Conservation (phyloP, 2,113 vertebrate genomes). For the Emydura subglobosa region DNA sequence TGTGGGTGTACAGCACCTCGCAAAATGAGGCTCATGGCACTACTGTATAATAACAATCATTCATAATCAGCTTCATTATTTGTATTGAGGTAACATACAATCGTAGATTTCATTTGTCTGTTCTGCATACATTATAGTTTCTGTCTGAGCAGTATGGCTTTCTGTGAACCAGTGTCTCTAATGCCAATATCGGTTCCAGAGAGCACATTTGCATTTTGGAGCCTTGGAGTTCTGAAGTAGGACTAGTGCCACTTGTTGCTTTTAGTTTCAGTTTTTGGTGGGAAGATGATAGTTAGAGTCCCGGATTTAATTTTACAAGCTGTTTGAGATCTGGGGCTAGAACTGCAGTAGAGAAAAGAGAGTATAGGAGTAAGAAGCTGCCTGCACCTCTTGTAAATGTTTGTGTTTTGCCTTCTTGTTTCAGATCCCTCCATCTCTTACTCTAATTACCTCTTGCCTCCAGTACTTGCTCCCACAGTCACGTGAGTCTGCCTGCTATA, state of each 20-base stretch:
- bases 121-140: background rate
- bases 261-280: background rate
- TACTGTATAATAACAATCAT: background rate
- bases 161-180: background rate
- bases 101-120: background rate
- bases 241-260: background rate
- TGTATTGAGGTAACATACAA: background rate
- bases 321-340: background rate
- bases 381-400: background rate
- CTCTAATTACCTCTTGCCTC: background rate
- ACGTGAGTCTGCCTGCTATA: background rate
- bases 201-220: background rate
- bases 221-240: background rate
- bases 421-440: rapidly evolving
- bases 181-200: background rate
- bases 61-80: background rate
- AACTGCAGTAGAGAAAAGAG: background rate
- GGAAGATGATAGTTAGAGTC: background rate
- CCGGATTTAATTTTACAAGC: background rate
- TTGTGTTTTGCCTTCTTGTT: background rate
- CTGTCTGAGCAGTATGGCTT: background rate
- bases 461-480: background rate
- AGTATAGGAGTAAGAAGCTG: background rate
- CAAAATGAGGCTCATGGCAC: background rate
- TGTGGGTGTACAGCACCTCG: background rate